Percentiles rank a stretch among this genome's conserved stretches.
Conservation (phyloP, 2,797 vertebrate species). For the Eospalax fontanierii region DNA sequence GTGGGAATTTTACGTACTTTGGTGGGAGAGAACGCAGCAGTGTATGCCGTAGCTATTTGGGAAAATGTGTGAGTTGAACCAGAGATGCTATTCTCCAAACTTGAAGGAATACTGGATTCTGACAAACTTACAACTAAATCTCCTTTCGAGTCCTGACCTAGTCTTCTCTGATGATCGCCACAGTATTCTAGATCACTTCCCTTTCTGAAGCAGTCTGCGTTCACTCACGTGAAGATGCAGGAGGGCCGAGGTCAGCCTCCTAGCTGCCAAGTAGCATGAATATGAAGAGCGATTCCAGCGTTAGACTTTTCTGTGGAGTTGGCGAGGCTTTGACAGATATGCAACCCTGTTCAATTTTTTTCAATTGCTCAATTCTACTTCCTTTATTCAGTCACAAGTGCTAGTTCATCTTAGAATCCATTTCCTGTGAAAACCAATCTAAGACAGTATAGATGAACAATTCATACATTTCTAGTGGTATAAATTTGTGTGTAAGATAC, state of each 20-base stretch:
- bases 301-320: neutral
- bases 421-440: neutral
- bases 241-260: neutral
- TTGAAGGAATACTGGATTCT: neutral
- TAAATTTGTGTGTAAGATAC: conserved; percentile 21
- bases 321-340: neutral
- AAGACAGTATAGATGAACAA: neutral
- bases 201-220: neutral
- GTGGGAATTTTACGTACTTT: conserved; percentile 5
- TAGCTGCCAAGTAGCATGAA: neutral
- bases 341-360: neutral
- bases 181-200: neutral
- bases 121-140: neutral
- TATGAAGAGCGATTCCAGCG: neutral
- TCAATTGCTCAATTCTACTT: neutral
- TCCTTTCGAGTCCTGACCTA: conserved; percentile 4
- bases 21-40: conserved; percentile 1
- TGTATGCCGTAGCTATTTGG: neutral
- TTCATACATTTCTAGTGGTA: neutral
- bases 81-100: neutral
- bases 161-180: neutral
- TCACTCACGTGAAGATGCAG: neutral
- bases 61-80: neutral
- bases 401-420: neutral
- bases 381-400: neutral